A percentile compares a stretch with the other conserved stretches of the same genome.
phyloP scores from a whole-genome alignment of 2,113 vertebrate genomes.

The Pelecanoides urinatrix region DNA sequence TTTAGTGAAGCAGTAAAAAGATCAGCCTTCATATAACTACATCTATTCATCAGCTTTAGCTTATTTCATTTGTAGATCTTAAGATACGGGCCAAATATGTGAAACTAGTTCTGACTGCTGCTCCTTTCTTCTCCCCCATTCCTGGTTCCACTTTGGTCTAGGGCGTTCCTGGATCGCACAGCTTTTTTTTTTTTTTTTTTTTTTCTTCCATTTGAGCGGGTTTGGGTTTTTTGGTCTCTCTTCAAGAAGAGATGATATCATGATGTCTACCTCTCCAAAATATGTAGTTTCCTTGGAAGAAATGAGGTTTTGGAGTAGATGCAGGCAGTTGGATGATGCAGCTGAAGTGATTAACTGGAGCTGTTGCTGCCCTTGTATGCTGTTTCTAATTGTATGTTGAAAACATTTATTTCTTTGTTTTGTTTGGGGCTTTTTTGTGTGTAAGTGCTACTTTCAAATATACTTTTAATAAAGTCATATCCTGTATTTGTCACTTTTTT shows the following conservation, averaged over 20 bases:
- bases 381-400: conserved; percentile 25
- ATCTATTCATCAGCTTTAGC: neutral
- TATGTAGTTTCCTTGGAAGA: neutral
- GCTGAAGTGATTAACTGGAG: conserved; percentile 33
- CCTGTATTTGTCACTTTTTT: neutral
- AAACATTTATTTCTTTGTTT: neutral
- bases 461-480: neutral
- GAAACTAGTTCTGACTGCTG: neutral
- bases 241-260: neutral
- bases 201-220: neutral
- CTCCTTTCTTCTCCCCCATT: neutral
- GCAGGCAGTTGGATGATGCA: neutral
- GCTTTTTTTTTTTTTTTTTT: neutral
- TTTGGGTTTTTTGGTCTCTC: neutral
- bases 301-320: conserved; percentile 12
- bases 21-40: neutral
- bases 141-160: neutral
- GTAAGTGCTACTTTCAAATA: neutral
- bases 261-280: neutral
- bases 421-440: neutral
- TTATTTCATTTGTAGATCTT: neutral
- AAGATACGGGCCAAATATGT: neutral
- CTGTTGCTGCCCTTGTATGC: neutral
- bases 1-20: neutral
- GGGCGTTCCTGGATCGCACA: neutral